phyloP scores from a whole-genome alignment of 2,888 invertebrate species.

The Theodoxus fluviatilis region DNA sequence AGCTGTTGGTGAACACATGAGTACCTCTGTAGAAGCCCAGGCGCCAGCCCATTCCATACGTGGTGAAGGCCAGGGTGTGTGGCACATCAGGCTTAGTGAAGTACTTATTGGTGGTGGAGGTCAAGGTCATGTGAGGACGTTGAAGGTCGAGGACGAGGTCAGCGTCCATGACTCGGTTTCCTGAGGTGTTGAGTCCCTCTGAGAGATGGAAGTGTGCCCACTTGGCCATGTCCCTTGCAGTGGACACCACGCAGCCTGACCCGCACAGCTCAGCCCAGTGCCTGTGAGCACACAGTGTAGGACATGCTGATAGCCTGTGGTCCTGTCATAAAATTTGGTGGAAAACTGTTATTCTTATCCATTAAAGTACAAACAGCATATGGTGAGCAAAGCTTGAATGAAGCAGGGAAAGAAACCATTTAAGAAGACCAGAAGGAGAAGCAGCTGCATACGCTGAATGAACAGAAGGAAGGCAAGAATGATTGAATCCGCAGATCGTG shows the following conservation, averaged over 20 bases:
- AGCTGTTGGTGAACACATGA: too few species aligned
- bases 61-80: conserved; percentile 35
- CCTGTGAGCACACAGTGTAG: conserved; percentile 30
- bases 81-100: conserved; percentile 44
- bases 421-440: too few species aligned
- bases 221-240: conserved; percentile 52
- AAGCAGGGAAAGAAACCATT: too few species aligned
- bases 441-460: too few species aligned
- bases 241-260: conserved; percentile 52
- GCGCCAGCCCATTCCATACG: conserved; percentile 56
- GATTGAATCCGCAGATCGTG: too few species aligned
- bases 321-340: too few species aligned
- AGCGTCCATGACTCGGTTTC: conserved; percentile 33
- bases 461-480: too few species aligned
- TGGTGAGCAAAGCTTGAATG: too few species aligned
- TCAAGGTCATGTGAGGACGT: conserved; percentile 34
- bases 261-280: conserved; percentile 49
- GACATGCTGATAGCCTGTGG: too few species aligned
- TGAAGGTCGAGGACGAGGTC: conserved; percentile 38
- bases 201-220: conserved; percentile 54
- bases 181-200: conserved; percentile 33
- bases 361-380: too few species aligned
- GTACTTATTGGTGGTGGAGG: conserved; percentile 24
- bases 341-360: too few species aligned
- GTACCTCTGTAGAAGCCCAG: conserved; percentile 57